A percentile compares a stretch with the other conserved stretches of the same genome.
phyloP scores from a whole-genome alignment of 92 coral and sea anemone species.

The Actinostola sp. region DNA sequence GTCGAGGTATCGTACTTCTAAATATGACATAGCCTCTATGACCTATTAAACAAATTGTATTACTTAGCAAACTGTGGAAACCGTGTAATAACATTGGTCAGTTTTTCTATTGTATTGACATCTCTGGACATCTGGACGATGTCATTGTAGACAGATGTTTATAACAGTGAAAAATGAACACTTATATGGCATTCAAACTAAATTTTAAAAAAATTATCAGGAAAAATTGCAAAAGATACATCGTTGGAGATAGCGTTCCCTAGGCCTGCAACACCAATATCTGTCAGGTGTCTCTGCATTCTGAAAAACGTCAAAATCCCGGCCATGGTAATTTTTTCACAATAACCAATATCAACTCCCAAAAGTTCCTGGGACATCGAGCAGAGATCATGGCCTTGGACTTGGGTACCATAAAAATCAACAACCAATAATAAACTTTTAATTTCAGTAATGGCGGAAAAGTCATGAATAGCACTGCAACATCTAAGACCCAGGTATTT shows the following conservation, averaged over 20 bases:
- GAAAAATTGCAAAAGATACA: not conserved
- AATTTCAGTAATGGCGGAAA: constrained; percentile 6
- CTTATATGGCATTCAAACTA: too few relatives aligned
- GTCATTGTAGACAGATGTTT: too few relatives aligned
- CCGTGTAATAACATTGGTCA: not conserved
- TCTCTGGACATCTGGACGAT: too few relatives aligned
- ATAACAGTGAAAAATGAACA: not conserved
- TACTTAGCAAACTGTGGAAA: not conserved
- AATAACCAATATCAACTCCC: constrained; percentile 17
- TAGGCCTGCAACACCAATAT: constrained; percentile 11
- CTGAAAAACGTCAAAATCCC: constrained; percentile 3
- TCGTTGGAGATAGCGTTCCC: constrained; percentile 11
- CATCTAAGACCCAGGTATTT: constrained; percentile 12
- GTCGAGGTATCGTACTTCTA: constrained; percentile 11
- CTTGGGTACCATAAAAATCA: constrained; percentile 11
- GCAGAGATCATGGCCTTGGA: constrained; percentile 13
- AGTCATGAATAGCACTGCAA: not conserved
- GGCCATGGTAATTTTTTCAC: not conserved
- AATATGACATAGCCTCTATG: constrained; percentile 9
- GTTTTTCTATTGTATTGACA: too few relatives aligned
- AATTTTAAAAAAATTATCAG: not conserved
- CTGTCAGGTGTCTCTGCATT: constrained; percentile 6
- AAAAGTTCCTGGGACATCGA: constrained; percentile 8
- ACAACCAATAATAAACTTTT: constrained; percentile 18
- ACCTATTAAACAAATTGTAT: not conserved